These are phyloP conservation scores for Sebastes steindachneri DNA, from an alignment of 2,797 vertebrate species.

Conservation along the genomic window DNA sequence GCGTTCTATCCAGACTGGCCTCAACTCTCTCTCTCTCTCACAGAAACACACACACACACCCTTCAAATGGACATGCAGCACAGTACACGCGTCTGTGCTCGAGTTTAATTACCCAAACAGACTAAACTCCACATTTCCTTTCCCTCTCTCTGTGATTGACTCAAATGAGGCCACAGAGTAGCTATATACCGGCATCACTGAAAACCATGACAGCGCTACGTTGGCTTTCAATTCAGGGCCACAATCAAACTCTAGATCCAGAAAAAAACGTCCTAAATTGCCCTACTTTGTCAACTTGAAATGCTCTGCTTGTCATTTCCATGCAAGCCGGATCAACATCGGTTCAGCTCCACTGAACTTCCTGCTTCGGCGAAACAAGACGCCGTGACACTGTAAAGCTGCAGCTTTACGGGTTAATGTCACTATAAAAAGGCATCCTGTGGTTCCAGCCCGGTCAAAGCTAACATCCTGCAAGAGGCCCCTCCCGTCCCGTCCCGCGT, in stretches of 20 bases:
- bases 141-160: constrained; percentile 23
- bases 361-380: constrained; percentile 23
- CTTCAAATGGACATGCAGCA: constrained; percentile 8
- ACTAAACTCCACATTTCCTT: constrained; percentile 37
- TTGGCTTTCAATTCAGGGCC: constrained; percentile 6
- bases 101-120: constrained; percentile 4
- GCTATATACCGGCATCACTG: background rate
- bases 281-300: constrained; percentile 31
- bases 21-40: background rate
- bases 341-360: constrained; percentile 29
- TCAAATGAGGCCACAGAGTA: constrained; percentile 37
- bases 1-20: constrained; percentile 13
- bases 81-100: constrained; percentile 1
- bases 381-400: constrained; percentile 16
- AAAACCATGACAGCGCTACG: background rate
- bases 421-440: constrained; percentile 65
- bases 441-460: constrained; percentile 40
- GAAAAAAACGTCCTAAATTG: background rate
- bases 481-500: background rate
- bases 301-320: background rate
- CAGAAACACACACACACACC: background rate
- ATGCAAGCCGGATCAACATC: background rate
- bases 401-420: constrained; percentile 43
- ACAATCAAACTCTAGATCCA: constrained; percentile 17
- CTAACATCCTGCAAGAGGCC: constrained; percentile 55